phyloP scores from a whole-genome alignment of 2,113 vertebrate genomes.

The Vidua chalybeata region DNA sequence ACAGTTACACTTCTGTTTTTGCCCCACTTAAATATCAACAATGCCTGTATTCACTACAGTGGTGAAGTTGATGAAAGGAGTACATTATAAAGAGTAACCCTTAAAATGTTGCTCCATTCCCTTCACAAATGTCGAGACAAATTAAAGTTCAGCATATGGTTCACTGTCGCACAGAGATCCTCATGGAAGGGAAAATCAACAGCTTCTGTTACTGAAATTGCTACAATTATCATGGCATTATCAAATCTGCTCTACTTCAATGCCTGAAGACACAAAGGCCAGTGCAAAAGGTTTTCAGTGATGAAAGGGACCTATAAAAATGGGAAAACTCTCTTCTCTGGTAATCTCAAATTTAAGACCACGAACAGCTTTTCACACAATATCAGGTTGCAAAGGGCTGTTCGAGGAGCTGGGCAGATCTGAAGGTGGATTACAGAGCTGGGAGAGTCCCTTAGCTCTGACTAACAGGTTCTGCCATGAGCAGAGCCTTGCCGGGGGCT shows the following conservation, averaged over 20 bases:
- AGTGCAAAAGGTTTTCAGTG: not conserved
- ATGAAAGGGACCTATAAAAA: not conserved
- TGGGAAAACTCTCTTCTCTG: not conserved
- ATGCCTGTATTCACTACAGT: slow-evolving; percentile 56
- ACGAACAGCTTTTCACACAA: not conserved
- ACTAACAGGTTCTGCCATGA: not conserved
- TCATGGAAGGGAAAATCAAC: not conserved
- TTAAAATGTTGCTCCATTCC: slow-evolving; percentile 20
- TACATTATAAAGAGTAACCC: slow-evolving; percentile 39
- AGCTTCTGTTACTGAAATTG: not conserved
- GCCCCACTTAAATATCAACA: slow-evolving; percentile 39
- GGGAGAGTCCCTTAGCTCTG: rapidly evolving
- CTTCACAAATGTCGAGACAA: slow-evolving; percentile 24
- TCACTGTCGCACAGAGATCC: not conserved
- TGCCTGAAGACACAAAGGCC: not conserved
- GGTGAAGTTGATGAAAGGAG: slow-evolving; percentile 31
- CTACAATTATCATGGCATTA: not conserved
- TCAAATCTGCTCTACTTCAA: not conserved
- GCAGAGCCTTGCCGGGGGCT: not conserved
- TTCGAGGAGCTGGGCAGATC: not conserved
- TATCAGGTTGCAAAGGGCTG: not conserved
- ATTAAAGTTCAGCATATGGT: not conserved
- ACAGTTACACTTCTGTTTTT: slow-evolving; percentile 40
- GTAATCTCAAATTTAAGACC: not conserved
- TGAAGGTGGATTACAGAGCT: not conserved